These are phyloP conservation scores for Congeria kusceri DNA, from an alignment of 2,888 invertebrate genomes.

Conservation along the genomic window DNA sequence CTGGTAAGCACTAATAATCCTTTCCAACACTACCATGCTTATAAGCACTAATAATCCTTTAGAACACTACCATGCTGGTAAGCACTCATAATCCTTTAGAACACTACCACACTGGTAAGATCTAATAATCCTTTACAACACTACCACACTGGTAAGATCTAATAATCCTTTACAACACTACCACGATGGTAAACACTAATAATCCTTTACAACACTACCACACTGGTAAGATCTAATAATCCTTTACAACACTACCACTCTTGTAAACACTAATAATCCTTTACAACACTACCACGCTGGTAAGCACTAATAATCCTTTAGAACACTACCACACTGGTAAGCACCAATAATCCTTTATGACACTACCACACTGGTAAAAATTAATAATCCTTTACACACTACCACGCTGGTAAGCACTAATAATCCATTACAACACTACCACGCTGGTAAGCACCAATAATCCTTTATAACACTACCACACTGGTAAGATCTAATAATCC, in stretches of 20 bases:
- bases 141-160: neutral
- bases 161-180: neutral
- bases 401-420: neutral
- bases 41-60: neutral
- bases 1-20: too few species aligned
- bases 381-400: neutral
- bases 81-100: neutral
- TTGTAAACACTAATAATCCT: too few species aligned
- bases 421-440: neutral
- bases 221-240: constrained; percentile 57
- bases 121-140: neutral
- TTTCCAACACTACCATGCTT: neutral
- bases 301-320: neutral
- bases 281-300: neutral
- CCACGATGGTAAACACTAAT: neutral
- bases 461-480: constrained; percentile 58
- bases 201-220: too few species aligned
- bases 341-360: neutral
- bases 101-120: too few species aligned
- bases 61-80: constrained; percentile 62
- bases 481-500: constrained; percentile 55
- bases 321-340: constrained; percentile 62
- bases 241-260: neutral
- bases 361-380: too few species aligned
- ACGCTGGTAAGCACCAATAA: neutral